Base-by-base conservation (phyloP, 2,888 invertebrate genomes). In the Drosophila neutralis region DNA sequence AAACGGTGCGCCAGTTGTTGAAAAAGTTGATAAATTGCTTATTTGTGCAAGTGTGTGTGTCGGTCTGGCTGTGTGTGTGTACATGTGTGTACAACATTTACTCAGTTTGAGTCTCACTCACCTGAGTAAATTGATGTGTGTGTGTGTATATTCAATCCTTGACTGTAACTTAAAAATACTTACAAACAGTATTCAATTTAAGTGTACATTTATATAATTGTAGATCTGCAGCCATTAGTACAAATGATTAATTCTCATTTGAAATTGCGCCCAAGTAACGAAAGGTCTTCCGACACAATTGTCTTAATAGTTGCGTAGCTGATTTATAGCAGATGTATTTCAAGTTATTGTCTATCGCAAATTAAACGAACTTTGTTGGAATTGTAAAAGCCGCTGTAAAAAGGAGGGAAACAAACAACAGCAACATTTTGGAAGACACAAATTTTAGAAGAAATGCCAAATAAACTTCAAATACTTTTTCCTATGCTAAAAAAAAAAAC, bases 1-100 rank as follows among this genome's bases (percentile, higher is more conserved):
- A 27, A 68, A 51, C 58, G 27, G 24, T 38, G 24, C 51, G 61
- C 56, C 74, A 77, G 75, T 59, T 72, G 67, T 38, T 58, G 38
- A 35, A 58, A 65, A 53, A 45, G 13, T 36, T 59, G 45, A 29
- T 33, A 27, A 29, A 15, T 42, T 31, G 24, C 21, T 18, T 40
- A 15, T 21, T 35, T 54, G 10, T 48, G 31, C 52, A n/a, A 18
- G 15, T 52, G 31, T 52, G 31, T 52, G 33, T 59, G 48, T 49
- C n/a, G 24, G 8, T 52, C 35, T 62, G 18, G 4, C 7, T 42
- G 27, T 52, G 33, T 13, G 36, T 24, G 24, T 51, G 33, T 11
- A 40, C 11, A 29, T 45, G 11, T 27, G 33, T 59, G 7, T 6
- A 45, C 8, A 11, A 29, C 15, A 51, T 49, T 33, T 52, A 29